Evolutionary conservation across 1,140 invertebrate genomes (phyloP), one percentile per base, ranked within the genome.

Genomic region (Augochlora pura): DNA sequence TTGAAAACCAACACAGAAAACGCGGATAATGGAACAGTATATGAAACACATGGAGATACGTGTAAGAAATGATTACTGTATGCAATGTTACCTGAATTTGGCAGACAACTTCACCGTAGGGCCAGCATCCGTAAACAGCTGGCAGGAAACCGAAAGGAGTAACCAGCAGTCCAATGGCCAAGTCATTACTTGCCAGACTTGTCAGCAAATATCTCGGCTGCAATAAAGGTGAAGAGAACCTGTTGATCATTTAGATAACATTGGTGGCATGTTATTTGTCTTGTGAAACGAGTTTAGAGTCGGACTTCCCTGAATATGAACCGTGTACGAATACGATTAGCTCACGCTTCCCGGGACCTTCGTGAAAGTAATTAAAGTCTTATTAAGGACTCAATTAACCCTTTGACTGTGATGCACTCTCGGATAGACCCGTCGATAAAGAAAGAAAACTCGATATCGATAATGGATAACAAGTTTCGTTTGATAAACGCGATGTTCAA

Each of bases 31-130:
- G 4, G 4, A 32, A 32, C 32, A 4, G 42, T 23, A 49, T n/a
- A 32, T 7, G 57, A 64, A 63, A 63, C n/a, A 42, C 69, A 23
- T 23, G 32, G 32, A 4, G 32, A 32, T 2, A 32, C 32, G 42
- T 12, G 14, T 46, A 46, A 42, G 16, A 63, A 63, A 54, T 7
- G 4, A 16, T 8, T 18, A 32, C 46, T 57, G 32, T 38, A 62
- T 21, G 32, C n/a, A 42, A 46, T 66, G 18, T 93, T 93, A 97
- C 96, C 96, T 97, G 97, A 91, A 97, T 97, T 93, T 97, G 96
- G 92, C 96, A 97, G 90, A 97, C 95, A 86, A 97, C 95, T 93
- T 97, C 96, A 60, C 96, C 96, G 90, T 97, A 97, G n/a, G 96
- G 96, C 96, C 96, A 97, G 89, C 97, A 97, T 88, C 96, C 95